Evolutionary conservation across 2,888 invertebrate genomes (phyloP).

Genomic region (Leptinotarsa juncta): DNA sequence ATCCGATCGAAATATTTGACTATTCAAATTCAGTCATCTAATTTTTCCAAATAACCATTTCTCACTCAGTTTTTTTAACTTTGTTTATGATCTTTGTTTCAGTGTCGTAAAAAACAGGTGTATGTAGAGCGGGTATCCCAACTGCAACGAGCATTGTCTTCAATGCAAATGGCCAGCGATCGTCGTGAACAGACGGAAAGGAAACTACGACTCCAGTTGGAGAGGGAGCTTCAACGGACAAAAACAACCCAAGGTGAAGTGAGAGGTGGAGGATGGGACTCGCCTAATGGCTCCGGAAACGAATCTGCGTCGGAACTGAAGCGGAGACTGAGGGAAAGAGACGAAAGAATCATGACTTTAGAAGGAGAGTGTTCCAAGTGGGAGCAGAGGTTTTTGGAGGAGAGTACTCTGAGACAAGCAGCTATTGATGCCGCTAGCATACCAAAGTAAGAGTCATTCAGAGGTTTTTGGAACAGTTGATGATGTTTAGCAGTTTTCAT

Average conservation of each 20-base stretch:
- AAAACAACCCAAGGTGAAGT: slow-evolving; percentile 57
- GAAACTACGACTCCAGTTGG: slow-evolving; percentile 85
- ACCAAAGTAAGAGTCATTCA: slow-evolving; percentile 70
- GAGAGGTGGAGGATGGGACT: slow-evolving; percentile 57
- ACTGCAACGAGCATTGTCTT: slow-evolving; percentile 82
- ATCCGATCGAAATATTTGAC: neutral
- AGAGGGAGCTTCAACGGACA: slow-evolving; percentile 81
- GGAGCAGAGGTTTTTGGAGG: slow-evolving; percentile 88
- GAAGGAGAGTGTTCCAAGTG: slow-evolving; percentile 87
- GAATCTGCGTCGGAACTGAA: slow-evolving; percentile 72
- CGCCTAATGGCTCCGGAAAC: slow-evolving; percentile 64
- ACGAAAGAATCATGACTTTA: slow-evolving; percentile 78
- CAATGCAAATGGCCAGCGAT: slow-evolving; percentile 86
- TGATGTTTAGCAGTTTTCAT: too few relatives aligned
- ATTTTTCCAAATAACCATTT: too few relatives aligned
- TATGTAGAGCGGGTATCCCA: slow-evolving; percentile 88
- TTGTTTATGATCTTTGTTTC: slow-evolving; percentile 43
- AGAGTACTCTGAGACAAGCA: slow-evolving; percentile 82
- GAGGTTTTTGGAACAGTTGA: too few relatives aligned
- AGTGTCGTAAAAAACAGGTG: slow-evolving; percentile 86
- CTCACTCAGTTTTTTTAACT: neutral
- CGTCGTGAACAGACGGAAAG: slow-evolving; percentile 87
- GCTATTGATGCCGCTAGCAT: slow-evolving; percentile 85
- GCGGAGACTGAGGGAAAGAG: slow-evolving; percentile 74
- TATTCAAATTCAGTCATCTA: too few relatives aligned